These are phyloP conservation scores for Ecdyonurus torrentis DNA, from an alignment of 2,888 invertebrate species.

Conservation along the genomic window DNA sequence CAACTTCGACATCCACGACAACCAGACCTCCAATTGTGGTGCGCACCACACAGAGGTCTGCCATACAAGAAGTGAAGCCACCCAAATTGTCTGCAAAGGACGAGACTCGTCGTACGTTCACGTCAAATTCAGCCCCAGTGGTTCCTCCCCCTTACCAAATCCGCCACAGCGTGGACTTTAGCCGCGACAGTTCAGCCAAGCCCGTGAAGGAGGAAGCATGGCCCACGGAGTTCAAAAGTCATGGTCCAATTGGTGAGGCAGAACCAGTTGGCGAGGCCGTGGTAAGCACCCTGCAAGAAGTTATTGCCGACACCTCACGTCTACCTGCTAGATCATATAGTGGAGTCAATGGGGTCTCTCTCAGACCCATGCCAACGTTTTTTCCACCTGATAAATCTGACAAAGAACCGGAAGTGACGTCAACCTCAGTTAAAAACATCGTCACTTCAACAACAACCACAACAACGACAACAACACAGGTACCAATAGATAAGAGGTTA, in stretches of 20 bases:
- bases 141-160: not conserved
- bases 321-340: conserved; percentile 1
- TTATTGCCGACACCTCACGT: not conserved
- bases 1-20: not conserved
- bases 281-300: not conserved
- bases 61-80: too few species aligned
- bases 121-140: not conserved
- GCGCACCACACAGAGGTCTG: not conserved
- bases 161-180: not conserved
- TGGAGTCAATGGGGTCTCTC: not conserved
- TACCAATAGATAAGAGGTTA: too few species aligned
- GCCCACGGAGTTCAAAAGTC: too few species aligned
- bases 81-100: too few species aligned
- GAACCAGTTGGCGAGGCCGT: not conserved
- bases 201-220: too few species aligned
- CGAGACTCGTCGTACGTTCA: not conserved
- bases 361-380: not conserved
- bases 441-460: not conserved
- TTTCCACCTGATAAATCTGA: not conserved
- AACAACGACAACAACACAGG: not conserved
- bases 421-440: not conserved
- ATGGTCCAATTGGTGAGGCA: too few species aligned
- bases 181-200: not conserved
- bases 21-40: not conserved
- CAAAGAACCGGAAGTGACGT: not conserved